Evolutionary conservation across 1,140 invertebrate species (phyloP), one percentile per base, ranked within the genome.

Genomic region (Conus ventricosus): DNA sequence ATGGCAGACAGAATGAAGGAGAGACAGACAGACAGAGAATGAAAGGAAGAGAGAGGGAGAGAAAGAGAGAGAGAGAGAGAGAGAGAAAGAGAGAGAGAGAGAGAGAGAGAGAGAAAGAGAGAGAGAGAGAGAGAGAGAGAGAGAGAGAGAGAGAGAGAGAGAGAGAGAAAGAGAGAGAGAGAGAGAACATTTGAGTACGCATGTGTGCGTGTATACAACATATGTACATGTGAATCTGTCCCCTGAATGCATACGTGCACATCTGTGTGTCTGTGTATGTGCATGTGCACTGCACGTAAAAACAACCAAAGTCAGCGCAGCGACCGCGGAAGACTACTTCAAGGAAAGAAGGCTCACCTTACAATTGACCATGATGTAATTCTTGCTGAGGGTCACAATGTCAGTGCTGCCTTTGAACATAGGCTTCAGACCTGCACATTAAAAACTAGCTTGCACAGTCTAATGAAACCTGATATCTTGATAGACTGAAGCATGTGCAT

Each of bases 81-180:
- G 67, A 71, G 67, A 71, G 67, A 71, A 5, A 71, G 67, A 71
- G 67, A 71, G 67, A 71, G 67, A 71, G 67, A 71, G 67, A 71
- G 17, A 11, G 67, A n/a, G n/a, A n/a, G n/a, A n/a, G 67, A 71
- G 13, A 71, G 67, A 71, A 0, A 71, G 67, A 71, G 0, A 71
- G 67, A 71, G 0, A 71, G 67, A 71, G 11, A 71, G 67, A 5
- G 11, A 71, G 67, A 71, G 67, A 71, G 7, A 71, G 67, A 71
- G 13, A 71, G 13, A 71, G 67, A 71, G 67, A 71, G 67, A 71
- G 67, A 71, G 67, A 71, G 67, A 71, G 13, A 71, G 67, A 71
- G 67, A 71, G 67, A 71, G 67, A 71, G 67, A 71, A n/a, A n/a
- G 67, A 71, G 67, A 71, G 71, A 20, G 8, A n/a, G 71, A n/a